Percentiles rank a stretch among this genome's conserved stretches.
phyloP scores from a whole-genome alignment of 2,113 vertebrate species.

The Nothoprocta perdicaria region DNA sequence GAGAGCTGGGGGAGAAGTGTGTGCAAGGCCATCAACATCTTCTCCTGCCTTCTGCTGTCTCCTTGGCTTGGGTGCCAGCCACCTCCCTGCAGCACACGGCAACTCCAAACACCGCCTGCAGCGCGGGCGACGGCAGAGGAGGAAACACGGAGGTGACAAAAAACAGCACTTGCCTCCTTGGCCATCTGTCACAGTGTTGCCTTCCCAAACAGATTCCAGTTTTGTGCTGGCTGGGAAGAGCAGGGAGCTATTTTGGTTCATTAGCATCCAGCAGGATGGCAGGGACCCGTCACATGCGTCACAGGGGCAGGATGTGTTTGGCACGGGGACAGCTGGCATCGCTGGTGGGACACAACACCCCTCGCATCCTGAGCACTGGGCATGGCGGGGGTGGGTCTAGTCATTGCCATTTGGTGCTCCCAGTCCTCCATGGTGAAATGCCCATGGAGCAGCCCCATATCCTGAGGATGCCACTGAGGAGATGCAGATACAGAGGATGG shows the following conservation, averaged over 20 bases:
- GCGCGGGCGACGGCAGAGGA: slow-evolving; percentile 48
- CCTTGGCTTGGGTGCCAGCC: not conserved
- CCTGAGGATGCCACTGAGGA: not conserved
- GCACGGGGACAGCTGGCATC: not conserved
- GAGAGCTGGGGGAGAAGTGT: not conserved
- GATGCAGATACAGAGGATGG: not conserved
- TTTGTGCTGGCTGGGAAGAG: not conserved
- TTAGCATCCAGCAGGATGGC: not conserved
- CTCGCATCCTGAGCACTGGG: fast-evolving
- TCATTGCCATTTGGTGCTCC: not conserved
- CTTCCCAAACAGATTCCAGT: slow-evolving; percentile 31
- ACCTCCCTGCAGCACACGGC: not conserved
- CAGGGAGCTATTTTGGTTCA: slow-evolving; percentile 16
- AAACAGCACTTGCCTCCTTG: slow-evolving; percentile 49
- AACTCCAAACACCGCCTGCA: slow-evolving; percentile 11
- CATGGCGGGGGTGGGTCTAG: too few species aligned
- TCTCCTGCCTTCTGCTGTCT: not conserved
- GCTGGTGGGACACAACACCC: not conserved
- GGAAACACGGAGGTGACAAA: slow-evolving; percentile 50
- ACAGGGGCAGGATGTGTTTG: fast-evolving
- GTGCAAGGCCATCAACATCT: not conserved
- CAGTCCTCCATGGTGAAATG: too few species aligned
- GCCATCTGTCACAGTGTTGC: slow-evolving; percentile 42
- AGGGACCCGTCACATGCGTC: fast-evolving
- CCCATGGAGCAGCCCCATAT: fast-evolving